These are phyloP conservation scores for Carabus problematicus DNA, from an alignment of 2,888 invertebrate genomes.

Conservation along the genomic window DNA sequence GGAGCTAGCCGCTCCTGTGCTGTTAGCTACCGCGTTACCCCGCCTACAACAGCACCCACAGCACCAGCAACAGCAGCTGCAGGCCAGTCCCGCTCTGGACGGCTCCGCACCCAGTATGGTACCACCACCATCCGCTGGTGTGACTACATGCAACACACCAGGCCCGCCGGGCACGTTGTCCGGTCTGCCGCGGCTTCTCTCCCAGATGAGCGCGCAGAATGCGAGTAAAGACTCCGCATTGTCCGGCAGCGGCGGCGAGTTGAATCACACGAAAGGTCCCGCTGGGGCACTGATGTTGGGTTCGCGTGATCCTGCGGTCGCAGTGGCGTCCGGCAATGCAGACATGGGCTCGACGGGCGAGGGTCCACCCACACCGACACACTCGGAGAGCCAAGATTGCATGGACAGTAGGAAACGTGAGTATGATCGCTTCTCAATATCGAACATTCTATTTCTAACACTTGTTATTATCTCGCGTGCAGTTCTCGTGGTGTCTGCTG, in stretches of 20 bases:
- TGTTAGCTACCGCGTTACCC: slow-evolving; percentile 72
- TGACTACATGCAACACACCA: slow-evolving; percentile 58
- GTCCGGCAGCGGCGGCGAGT: background rate
- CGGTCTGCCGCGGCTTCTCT: slow-evolving; percentile 61
- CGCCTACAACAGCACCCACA: slow-evolving; percentile 67
- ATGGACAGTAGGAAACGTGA: slow-evolving; percentile 70
- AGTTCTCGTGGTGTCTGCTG: slow-evolving; percentile 3
- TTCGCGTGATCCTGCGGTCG: slow-evolving; percentile 42
- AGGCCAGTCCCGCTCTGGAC: slow-evolving; percentile 40
- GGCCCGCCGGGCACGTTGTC: slow-evolving; percentile 49
- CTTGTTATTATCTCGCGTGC: background rate
- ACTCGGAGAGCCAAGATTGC: slow-evolving; percentile 74
- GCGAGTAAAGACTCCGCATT: background rate
- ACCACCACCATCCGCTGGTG: slow-evolving; percentile 57
- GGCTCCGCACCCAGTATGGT: slow-evolving; percentile 48
- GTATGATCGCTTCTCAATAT: slow-evolving; percentile 46
- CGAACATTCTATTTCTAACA: background rate
- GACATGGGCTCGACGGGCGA: slow-evolving; percentile 48
- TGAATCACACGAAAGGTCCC: background rate
- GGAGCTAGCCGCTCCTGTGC: slow-evolving; percentile 62
- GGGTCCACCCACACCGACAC: slow-evolving; percentile 80
- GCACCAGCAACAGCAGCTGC: slow-evolving; percentile 45
- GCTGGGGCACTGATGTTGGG: background rate
- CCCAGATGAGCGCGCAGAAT: slow-evolving; percentile 59
- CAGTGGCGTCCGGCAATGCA: background rate